phyloP scores from a whole-genome alignment of 2,888 invertebrate genomes.

The Marasmarcha lunaedactyla region DNA sequence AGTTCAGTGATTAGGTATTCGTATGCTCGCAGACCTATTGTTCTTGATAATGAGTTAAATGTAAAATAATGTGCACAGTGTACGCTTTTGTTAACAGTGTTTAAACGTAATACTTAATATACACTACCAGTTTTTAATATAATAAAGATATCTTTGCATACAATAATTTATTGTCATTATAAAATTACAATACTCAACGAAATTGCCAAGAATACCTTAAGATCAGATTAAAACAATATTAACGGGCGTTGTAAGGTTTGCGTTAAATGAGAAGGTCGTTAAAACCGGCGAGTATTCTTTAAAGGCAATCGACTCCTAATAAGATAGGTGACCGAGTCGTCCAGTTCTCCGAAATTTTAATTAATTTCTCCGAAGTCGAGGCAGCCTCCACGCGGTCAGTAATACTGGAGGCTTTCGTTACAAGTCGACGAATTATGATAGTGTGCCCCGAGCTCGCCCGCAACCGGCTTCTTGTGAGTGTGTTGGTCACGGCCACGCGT shows the following conservation, averaged over 20 bases:
- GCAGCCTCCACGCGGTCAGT: constrained; percentile 34
- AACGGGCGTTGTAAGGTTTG: too few relatives aligned
- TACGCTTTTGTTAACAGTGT: neutral
- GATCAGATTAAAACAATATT: too few relatives aligned
- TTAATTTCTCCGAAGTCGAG: constrained; percentile 53
- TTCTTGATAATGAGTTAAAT: constrained; percentile 43
- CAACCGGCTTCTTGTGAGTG: constrained; percentile 31
- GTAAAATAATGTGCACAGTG: constrained; percentile 25
- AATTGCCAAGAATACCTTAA: too few relatives aligned
- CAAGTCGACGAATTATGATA: constrained; percentile 34
- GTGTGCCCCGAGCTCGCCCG: constrained; percentile 27
- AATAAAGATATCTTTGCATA: too few relatives aligned
- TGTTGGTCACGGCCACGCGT: constrained; percentile 12
- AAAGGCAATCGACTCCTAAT: constrained; percentile 20
- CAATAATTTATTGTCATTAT: too few relatives aligned
- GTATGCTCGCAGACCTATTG: constrained; percentile 41
- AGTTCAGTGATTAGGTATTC: constrained; percentile 46
- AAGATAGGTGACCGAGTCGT: constrained; percentile 44
- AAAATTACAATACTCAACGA: too few relatives aligned
- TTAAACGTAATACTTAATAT: constrained; percentile 15
- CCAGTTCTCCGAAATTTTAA: constrained; percentile 47
- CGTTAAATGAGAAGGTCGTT: neutral
- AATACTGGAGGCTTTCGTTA: constrained; percentile 35
- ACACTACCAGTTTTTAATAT: neutral
- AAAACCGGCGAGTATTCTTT: neutral